Conservation (phyloP, 1,140 invertebrate genomes). For the Drosophila mauritiana region DNA sequence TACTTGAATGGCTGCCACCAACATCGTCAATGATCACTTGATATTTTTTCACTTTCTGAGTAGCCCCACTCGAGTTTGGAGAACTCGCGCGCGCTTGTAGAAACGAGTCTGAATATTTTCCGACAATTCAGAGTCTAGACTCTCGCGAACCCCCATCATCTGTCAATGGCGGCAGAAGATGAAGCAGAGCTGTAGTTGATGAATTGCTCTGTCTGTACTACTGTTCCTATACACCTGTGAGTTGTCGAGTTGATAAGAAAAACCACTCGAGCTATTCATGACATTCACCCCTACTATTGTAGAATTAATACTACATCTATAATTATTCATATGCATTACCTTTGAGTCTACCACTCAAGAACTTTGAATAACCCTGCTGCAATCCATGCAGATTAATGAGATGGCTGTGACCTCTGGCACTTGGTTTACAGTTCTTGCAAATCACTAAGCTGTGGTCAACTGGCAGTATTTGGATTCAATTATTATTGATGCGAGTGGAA, state of each 20-base stretch:
- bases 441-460: slow-evolving; percentile 2
- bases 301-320: not conserved
- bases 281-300: not conserved
- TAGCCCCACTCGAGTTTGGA: slow-evolving; percentile 51
- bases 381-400: not conserved
- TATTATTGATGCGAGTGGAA: slow-evolving; percentile 6
- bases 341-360: not conserved
- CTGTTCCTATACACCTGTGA: slow-evolving; percentile 1
- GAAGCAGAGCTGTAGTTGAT: slow-evolving; percentile 12
- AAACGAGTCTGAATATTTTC: slow-evolving; percentile 29
- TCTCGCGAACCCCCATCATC: not conserved
- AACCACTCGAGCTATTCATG: not conserved
- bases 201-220: slow-evolving; percentile 10
- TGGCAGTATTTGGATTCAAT: slow-evolving; percentile 19
- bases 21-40: slow-evolving; percentile 49
- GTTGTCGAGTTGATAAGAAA: not conserved
- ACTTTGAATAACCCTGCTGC: not conserved
- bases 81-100: slow-evolving; percentile 31
- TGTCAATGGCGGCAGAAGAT: slow-evolving; percentile 10
- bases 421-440: slow-evolving; percentile 2
- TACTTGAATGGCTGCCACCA: slow-evolving; percentile 53
- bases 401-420: slow-evolving; percentile 16
- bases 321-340: not conserved
- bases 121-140: slow-evolving; percentile 1
- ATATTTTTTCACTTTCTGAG: slow-evolving; percentile 40